Evolutionary conservation across 2,113 vertebrate genomes (phyloP).

Genomic region (Electrona antarctica): DNA sequence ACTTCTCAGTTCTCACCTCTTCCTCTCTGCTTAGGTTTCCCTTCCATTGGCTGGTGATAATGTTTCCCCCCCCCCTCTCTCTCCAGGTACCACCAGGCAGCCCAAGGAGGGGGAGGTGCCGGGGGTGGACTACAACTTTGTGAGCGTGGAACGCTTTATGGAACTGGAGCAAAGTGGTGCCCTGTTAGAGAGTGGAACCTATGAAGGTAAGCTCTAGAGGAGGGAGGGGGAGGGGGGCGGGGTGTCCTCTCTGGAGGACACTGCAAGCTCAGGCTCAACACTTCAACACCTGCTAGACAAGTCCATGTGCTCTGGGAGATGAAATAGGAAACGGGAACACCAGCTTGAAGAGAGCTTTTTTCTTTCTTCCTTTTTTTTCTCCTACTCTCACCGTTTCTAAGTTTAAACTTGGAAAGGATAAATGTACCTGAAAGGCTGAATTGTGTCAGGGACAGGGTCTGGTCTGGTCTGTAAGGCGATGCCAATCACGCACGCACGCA

Average conservation of each 20-base stretch:
- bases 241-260: slow-evolving; percentile 14
- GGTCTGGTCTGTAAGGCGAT: slow-evolving; percentile 29
- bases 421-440: neutral
- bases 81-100: slow-evolving; percentile 95
- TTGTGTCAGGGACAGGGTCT: neutral
- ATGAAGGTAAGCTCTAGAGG: slow-evolving; percentile 90
- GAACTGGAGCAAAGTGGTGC: slow-evolving; percentile 99
- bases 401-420: neutral
- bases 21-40: slow-evolving; percentile 70
- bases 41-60: slow-evolving; percentile 46
- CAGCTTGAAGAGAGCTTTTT: slow-evolving; percentile 29
- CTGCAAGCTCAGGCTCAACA: neutral
- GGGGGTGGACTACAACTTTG: slow-evolving; percentile 99
- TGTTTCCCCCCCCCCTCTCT: slow-evolving; percentile 28
- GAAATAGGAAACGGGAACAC: slow-evolving; percentile 17
- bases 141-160: slow-evolving; percentile 99
- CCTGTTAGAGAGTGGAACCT: slow-evolving; percentile 97
- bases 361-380: no score
- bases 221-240: no score
- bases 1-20: slow-evolving; percentile 36
- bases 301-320: slow-evolving; percentile 31
- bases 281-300: slow-evolving; percentile 24
- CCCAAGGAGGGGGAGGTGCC: slow-evolving; percentile 99
- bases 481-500: slow-evolving; percentile 26
- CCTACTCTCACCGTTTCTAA: slow-evolving; percentile 22